Evolutionary conservation across 2,113 vertebrate species (phyloP), one percentile per base, ranked within the genome.

Genomic region (Trichomycterus rosablanca): DNA sequence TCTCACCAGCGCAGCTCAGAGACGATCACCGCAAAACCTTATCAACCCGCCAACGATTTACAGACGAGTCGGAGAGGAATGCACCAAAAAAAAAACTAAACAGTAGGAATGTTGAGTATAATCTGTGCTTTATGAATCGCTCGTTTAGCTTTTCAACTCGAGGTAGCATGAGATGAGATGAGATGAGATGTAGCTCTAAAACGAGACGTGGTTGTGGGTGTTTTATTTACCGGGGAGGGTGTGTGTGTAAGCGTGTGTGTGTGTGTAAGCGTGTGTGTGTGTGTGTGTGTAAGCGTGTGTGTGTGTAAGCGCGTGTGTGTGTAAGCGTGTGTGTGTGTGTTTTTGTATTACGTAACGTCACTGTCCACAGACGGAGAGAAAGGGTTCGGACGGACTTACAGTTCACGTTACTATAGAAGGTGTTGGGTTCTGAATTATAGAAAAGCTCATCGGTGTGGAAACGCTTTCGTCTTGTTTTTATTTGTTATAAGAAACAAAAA

Each of bases 311-410:
- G n/a, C 20, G 23, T 46, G 49, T 49, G 32, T 14, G 22, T 18
- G 7, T 43, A n/a, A n/a, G n/a, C n/a, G n/a, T n/a, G n/a, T 9
- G 62, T 69, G 69, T 70, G 71, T 45, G 74, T 28, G 50, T 30
- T 15, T 53, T 62, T 44, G 60, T 30, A n/a, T 15, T n/a, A n/a
- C 12, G 18, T 66, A 34, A 40, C 59, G 78, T 83, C 81, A 83
- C 84, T 80, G 84, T 88, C 82, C 76, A 82, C 76, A 79, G 85
- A 86, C 74, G 74, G 83, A 86, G 67, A 26, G 44, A 49, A 39
- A 56, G 62, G 49, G 63, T 26, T 34, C 7, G 48, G 30, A n/a
- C 48, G 19, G 16, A 10, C 40, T 9, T 34, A 51, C 12, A 3
- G 8, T 32, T 57, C 42, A 11, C 9, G 18, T 54, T 5, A 51